These are phyloP conservation scores for Grus americana DNA, from an alignment of 2,113 vertebrate genomes.

Conservation along the genomic window DNA sequence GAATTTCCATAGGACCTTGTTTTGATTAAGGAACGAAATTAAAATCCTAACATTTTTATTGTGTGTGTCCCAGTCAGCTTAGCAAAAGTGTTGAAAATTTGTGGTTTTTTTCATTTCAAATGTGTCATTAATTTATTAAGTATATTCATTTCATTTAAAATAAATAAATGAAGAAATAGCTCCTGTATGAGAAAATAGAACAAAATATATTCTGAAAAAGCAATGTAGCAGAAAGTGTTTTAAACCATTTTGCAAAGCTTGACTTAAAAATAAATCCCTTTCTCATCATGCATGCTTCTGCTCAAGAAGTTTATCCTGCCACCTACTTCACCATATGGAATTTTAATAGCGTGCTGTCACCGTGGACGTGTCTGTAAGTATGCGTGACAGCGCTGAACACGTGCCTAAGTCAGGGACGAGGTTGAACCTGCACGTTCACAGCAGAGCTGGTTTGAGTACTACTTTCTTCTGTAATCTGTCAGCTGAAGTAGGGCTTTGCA, in stretches of 20 bases:
- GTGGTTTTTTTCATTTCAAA: background rate
- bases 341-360: background rate
- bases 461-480: background rate
- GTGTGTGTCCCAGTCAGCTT: background rate
- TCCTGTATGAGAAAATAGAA: background rate
- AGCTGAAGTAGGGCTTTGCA: background rate
- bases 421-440: background rate
- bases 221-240: background rate
- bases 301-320: constrained; percentile 40
- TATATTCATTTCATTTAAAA: background rate
- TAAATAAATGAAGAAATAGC: background rate
- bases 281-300: background rate
- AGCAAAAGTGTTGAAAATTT: background rate
- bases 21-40: background rate
- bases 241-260: background rate
- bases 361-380: background rate
- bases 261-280: background rate
- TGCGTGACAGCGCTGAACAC: background rate
- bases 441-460: background rate
- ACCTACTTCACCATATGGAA: constrained; percentile 13
- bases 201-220: background rate
- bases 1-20: background rate
- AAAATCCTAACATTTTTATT: background rate
- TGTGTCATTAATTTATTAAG: background rate
- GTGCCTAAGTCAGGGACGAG: background rate